These are phyloP conservation scores for Atrichornis clamosus DNA, from an alignment of 2,113 vertebrate species.

Conservation along the genomic window DNA sequence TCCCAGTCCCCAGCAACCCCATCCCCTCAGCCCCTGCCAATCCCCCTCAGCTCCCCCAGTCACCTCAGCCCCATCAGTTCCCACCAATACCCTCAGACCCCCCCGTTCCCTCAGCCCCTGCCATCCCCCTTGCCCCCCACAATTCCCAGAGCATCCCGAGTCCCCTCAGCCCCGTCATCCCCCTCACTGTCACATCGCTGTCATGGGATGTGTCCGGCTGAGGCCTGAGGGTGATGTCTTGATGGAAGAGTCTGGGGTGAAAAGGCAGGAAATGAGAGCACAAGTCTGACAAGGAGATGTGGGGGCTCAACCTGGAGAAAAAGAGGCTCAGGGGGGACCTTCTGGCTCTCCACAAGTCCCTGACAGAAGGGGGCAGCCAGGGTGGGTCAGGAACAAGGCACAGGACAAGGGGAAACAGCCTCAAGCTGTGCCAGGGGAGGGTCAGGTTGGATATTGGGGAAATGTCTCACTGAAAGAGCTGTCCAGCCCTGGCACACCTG, in stretches of 20 bases:
- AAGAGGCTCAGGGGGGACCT: neutral
- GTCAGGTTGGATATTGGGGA: fast-evolving
- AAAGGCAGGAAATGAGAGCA: neutral
- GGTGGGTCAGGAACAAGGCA: neutral
- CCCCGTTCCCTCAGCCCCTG: too few relatives aligned
- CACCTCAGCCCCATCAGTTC: too few relatives aligned
- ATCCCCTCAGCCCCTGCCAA: too few relatives aligned
- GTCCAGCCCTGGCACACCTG: neutral
- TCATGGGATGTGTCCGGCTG: too few relatives aligned
- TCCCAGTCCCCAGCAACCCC: too few relatives aligned
- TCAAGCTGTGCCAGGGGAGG: neutral
- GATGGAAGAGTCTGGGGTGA: neutral
- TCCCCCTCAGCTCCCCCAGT: too few relatives aligned
- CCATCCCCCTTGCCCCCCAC: too few relatives aligned
- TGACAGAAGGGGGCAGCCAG: neutral
- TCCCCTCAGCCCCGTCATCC: neutral
- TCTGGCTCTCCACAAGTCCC: neutral
- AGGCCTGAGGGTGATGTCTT: too few relatives aligned
- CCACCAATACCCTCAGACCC: too few relatives aligned
- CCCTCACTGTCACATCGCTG: neutral
- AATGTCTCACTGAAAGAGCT: fast-evolving
- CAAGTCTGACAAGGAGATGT: too few relatives aligned
- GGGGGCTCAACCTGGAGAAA: neutral
- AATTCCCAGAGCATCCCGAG: too few relatives aligned
- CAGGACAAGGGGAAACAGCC: neutral